Evolutionary conservation across 2,888 invertebrate species (phyloP).

Genomic region (Amorpha juglandis): DNA sequence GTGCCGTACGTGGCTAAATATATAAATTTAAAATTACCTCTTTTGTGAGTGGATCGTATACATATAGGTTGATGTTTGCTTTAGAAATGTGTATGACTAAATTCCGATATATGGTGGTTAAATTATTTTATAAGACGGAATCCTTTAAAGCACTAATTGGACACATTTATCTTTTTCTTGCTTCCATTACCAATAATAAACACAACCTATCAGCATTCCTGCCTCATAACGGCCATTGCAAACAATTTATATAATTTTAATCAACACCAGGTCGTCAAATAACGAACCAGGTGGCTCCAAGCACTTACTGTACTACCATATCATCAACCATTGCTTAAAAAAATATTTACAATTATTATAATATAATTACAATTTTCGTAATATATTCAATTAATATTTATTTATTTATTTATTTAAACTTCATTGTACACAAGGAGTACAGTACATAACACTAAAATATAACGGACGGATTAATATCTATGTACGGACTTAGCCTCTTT

Average conservation of each 20-base stretch:
- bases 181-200: constrained; percentile 61
- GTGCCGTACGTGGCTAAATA: constrained; percentile 34
- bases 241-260: constrained; percentile 77
- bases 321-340: too few relatives aligned
- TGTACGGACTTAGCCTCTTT: not conserved
- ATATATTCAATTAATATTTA: not conserved
- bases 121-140: not conserved
- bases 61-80: not conserved
- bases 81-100: not conserved
- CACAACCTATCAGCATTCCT: constrained; percentile 68
- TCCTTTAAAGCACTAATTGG: not conserved
- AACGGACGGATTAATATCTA: too few relatives aligned
- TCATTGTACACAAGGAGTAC: too few relatives aligned
- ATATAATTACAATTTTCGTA: not conserved
- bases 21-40: not conserved
- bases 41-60: not conserved
- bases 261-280: constrained; percentile 78
- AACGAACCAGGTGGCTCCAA: constrained; percentile 64
- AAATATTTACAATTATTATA: too few relatives aligned
- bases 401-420: too few relatives aligned
- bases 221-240: constrained; percentile 71
- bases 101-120: not conserved
- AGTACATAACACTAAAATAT: too few relatives aligned
- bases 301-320: too few relatives aligned
- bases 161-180: constrained; percentile 34